Evolutionary conservation across 2,797 vertebrate genomes (phyloP), one percentile per base, ranked within the genome.

Genomic region (Pangasius larnaudii): DNA sequence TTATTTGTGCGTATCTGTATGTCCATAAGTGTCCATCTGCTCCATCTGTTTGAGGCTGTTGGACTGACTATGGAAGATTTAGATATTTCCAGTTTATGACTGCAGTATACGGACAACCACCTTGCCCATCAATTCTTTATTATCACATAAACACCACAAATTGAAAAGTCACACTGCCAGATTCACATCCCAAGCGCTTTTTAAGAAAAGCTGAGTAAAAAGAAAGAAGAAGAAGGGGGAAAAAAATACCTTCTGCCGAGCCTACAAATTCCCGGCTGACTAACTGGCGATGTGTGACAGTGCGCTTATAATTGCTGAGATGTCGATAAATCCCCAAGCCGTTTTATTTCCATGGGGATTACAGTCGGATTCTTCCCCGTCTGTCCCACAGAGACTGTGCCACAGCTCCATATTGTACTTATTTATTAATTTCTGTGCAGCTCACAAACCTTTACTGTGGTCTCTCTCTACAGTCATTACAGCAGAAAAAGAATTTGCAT

Each of bases 241-340:
- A 19, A 22, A 81, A 36, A 51, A 49, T 1, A 46, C 72, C 85
- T 89, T 33, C 4, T 85, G 88, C 56, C 85, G 74, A 90, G 77
- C 63, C 89, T 85, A 89, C 91, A 91, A 90, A 92, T 92, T 89
- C 88, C 89, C 71, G 58, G 87, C 81, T 90, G 88, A 91, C 87
- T 90, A 93, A 94, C 93, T 92, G 91, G 89, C 93, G 93, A 93
- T 94, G 94, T 95, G 95, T 95, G 95, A 95, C 94, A 95, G 93
- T 92, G 92, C 91, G 93, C 93, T 94, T 94, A 95, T 95, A 95
- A 95, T 92, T 93, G 92, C 93, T 92, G 91, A 89, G 92, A 94
- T 92, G 92, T 94, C 94, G 89, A 94, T 96, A 96, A 95, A 95
- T 95, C 93, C 94, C 92, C 89, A 91, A 89, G 87, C 88, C 87